Evolutionary conservation across 2,888 invertebrate species (phyloP).

Genomic region (Dexiosoma caninum): DNA sequence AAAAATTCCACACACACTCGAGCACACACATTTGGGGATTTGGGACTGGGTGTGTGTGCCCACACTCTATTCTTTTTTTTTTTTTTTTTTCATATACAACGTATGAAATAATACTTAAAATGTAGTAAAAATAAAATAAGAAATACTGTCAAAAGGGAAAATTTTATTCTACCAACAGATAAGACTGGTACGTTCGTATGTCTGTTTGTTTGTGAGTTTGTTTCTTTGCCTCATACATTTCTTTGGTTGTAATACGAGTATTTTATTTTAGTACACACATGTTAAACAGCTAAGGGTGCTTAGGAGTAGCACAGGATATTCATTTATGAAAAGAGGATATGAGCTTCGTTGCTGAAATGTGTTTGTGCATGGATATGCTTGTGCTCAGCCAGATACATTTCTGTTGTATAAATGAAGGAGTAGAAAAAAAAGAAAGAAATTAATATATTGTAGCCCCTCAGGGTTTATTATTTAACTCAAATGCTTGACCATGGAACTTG

Average conservation of each 20-base stretch:
- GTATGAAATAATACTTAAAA: conserved; percentile 17
- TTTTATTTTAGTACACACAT: not conserved
- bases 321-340: conserved; percentile 9
- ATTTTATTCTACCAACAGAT: conserved; percentile 55
- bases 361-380: not conserved
- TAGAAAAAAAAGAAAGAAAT: conserved; percentile 5
- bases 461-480: conserved; percentile 46
- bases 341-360: not conserved
- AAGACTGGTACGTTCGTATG: conserved; percentile 36
- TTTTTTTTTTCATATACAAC: not conserved
- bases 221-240: not conserved
- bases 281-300: not conserved
- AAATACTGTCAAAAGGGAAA: conserved; percentile 30
- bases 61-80: too few species aligned
- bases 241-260: conserved; percentile 7
- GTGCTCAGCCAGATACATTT: not conserved
- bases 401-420: not conserved
- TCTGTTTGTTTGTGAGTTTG: too few species aligned
- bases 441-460: conserved; percentile 41
- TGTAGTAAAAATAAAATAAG: conserved; percentile 4
- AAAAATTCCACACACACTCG: conserved; percentile 27
- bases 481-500: conserved; percentile 61
- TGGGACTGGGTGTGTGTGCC: not conserved
- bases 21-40: not conserved
- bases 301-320: not conserved